Base-by-base conservation (phyloP, 2,797 vertebrate genomes). In the Coracias cyanogaster region DNA sequence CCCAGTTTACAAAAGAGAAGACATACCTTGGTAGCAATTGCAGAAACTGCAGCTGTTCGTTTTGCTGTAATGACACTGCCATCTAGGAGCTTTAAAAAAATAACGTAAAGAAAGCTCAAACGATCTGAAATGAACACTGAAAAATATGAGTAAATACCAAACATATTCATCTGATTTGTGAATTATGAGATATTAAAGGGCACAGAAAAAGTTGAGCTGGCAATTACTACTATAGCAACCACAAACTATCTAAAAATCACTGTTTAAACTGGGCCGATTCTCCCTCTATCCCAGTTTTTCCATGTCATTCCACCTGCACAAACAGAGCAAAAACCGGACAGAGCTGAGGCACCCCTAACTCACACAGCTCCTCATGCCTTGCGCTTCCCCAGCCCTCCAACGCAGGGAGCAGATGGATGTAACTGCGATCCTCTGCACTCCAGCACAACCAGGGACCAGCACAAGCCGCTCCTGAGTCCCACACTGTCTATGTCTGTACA, bases 1-100 rank as follows among this genome's bases (percentile, higher is more conserved):
- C 41, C 35, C 9, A 4, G 0, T 41, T 10, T 28, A 58, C 12
- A 21, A 33, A 82, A 18, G 24, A 55, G 9, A 21, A 69, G 37
- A 82, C 96, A 69, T 96, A 99, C 99, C 98, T 99, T 99, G 26
- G 99, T 99, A 73, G 99, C 99, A 35, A 99, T 99, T 49, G 98
- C 99, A 31, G 99, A 99, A 58, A 98, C 98, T 0, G 99, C 99
- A 26, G 99, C 99, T 6, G 99, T 99, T 91, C 99, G 98, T 97
- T 98, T 99, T 22, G 95, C 95, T 52, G 99, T 99, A 82, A 99
- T 99, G 48, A 98, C 97, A 18, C 97, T 98, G 55, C 99, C 99
- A 95, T 99, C 98, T 92, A 99, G 98, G 65, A 99, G 96, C 99
- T 99, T 92, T 26, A 69, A 64, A 96, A 93, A 92, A 49, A 77